Evolutionary conservation across 1,140 invertebrate species (phyloP).

Genomic region (Dendroctonus ponderosae): DNA sequence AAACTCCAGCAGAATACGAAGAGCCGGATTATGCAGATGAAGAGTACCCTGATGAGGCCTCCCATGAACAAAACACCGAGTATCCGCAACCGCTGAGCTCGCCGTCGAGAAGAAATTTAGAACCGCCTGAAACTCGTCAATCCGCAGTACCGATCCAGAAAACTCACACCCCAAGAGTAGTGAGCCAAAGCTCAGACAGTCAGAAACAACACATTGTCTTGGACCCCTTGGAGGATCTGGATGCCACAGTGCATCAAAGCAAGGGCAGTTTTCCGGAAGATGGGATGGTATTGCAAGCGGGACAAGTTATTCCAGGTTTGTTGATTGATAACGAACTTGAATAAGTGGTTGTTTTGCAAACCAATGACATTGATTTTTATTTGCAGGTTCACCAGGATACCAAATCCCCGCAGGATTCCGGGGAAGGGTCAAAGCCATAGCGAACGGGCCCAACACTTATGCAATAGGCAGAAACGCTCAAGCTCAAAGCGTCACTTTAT

Average conservation of each 20-base stretch:
- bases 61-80: slow-evolving; percentile 1
- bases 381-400: slow-evolving; percentile 58
- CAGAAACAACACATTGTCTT: slow-evolving; percentile 56
- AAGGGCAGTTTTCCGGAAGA: slow-evolving; percentile 50
- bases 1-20: slow-evolving; percentile 49
- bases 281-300: slow-evolving; percentile 60
- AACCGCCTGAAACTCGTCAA: not conserved
- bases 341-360: not conserved
- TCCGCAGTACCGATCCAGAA: not conserved
- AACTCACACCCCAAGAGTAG: not conserved
- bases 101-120: slow-evolving; percentile 20
- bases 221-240: slow-evolving; percentile 54
- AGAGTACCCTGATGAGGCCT: slow-evolving; percentile 47
- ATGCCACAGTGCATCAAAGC: slow-evolving; percentile 55
- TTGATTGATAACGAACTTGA: not conserved
- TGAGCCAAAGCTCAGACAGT: slow-evolving; percentile 38
- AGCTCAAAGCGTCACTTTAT: slow-evolving; percentile 62
- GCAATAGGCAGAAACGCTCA: slow-evolving; percentile 61
- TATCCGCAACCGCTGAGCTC: too few relatives aligned
- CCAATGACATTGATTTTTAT: not conserved
- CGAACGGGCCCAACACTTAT: slow-evolving; percentile 59
- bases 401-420: slow-evolving; percentile 67
- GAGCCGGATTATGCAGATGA: slow-evolving; percentile 52
- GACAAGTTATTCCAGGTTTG: slow-evolving; percentile 59
- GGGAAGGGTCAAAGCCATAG: slow-evolving; percentile 62